Evolutionary conservation across 2,888 invertebrate species (phyloP), one percentile per base, ranked within the genome.

Genomic region (Conistra vaccinii): DNA sequence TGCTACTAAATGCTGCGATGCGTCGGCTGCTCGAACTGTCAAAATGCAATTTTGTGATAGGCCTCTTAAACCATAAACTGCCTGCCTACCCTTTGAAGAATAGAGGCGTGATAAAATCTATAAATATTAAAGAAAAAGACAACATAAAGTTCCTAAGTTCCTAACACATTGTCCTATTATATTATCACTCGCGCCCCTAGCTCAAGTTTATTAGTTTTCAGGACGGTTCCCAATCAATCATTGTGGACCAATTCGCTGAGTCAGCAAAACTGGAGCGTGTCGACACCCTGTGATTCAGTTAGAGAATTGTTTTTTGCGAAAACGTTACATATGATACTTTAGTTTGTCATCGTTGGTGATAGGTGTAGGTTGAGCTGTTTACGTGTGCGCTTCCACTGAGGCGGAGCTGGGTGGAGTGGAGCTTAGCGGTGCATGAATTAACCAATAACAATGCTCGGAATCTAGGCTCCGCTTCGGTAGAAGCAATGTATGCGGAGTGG

Each of bases 141-240:
- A 23, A 35, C 17, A 67, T 35, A 6, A n/a, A 48, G n/a, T n/a
- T n/a, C n/a, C n/a, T n/a, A 48, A 35, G 6, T 55, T 17, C 1
- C 6, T 0, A 17, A 20, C 48, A 32, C 51, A 53, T 39, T 58
- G 29, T 61, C 14, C 48, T 80, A 20, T 35, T 17, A 69, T 80
- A 20, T 35, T 17, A 69, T 45, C 45, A 67, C 26, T 32, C 45
- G 26, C 9, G 0, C 32, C 35, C 26, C 26, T 61, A 63, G 55
- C 9, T 60, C 57, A 63, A 65, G 57, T 74, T 81, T 70, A 60
- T 48, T 66, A 83, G 73, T 78, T 77, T 60, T 32, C 39, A 51
- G 32, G 23, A 20, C 48, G 51, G 17, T 12, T 26, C 17, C 23
- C 73, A 66, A 86, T 86, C 87, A 85, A 86, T 86, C 85, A 80